A percentile compares a stretch with the other conserved stretches of the same genome.
These are phyloP conservation scores for Salvelinus namaycush DNA, from an alignment of 2,113 vertebrate genomes.

Conservation along the genomic window DNA sequence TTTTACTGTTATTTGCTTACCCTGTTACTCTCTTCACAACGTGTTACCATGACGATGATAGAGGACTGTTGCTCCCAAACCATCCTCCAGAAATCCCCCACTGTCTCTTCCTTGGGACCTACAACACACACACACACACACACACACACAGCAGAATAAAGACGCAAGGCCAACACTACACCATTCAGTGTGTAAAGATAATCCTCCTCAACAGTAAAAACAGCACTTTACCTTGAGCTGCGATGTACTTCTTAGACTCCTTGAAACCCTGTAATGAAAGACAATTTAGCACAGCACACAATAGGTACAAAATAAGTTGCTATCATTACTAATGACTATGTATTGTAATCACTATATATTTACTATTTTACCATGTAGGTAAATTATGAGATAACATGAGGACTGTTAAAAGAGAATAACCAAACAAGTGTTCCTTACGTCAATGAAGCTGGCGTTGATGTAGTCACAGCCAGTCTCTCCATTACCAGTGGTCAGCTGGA, in stretches of 20 bases:
- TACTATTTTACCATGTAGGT: not conserved
- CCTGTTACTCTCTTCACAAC: slow-evolving; percentile 93
- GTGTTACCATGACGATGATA: slow-evolving; percentile 96
- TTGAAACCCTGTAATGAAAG: slow-evolving; percentile 83
- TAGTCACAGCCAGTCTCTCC: slow-evolving; percentile 85
- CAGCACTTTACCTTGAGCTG: slow-evolving; percentile 87
- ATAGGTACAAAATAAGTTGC: too few relatives aligned
- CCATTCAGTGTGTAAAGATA: too few relatives aligned
- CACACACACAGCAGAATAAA: not conserved
- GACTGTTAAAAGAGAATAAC: not conserved
- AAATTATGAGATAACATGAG: not conserved
- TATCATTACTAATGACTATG: not conserved
- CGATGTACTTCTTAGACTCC: slow-evolving; percentile 94
- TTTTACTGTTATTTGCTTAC: slow-evolving; percentile 60
- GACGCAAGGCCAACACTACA: too few relatives aligned
- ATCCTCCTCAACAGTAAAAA: not conserved
- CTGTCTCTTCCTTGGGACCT: slow-evolving; percentile 95
- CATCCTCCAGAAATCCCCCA: slow-evolving; percentile 96
- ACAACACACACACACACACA: slow-evolving; percentile 3
- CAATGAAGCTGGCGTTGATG: slow-evolving; percentile 95
- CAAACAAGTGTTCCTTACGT: slow-evolving; percentile 73
- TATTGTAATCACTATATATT: not conserved
- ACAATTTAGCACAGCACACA: not conserved
- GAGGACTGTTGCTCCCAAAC: slow-evolving; percentile 97
- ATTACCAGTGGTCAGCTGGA: slow-evolving; percentile 79